Evolutionary conservation across 2,797 vertebrate genomes (phyloP).

Genomic region (Tenualosa ilisha): DNA sequence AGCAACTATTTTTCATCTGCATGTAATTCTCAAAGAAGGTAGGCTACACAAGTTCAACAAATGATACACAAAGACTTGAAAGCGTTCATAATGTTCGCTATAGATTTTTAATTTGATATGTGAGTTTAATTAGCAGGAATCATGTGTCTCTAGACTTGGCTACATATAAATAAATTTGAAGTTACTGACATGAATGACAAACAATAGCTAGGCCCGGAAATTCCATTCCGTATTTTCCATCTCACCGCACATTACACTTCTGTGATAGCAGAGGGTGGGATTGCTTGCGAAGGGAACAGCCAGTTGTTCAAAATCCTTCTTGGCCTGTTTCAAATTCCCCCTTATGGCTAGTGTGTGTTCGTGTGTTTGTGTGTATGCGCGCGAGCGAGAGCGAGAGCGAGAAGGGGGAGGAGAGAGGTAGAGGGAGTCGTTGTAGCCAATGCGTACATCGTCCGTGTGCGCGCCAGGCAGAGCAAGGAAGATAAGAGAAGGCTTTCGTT

Average conservation of each 20-base stretch:
- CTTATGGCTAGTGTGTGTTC: conserved; percentile 61
- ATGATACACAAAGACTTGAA: too few relatives aligned
- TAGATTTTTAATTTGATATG: too few relatives aligned
- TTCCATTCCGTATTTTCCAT: conserved; percentile 45
- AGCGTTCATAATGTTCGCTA: too few relatives aligned
- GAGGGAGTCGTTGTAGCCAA: conserved; percentile 23
- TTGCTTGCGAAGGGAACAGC: conserved; percentile 72
- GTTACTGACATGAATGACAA: not conserved
- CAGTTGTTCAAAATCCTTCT: conserved; percentile 86
- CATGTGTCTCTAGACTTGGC: not conserved
- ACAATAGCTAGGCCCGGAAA: conserved; percentile 32
- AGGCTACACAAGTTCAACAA: too few relatives aligned
- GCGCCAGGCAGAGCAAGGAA: conserved; percentile 29
- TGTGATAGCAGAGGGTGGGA: conserved; percentile 69
- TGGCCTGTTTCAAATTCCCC: conserved; percentile 85
- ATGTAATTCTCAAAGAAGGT: not conserved
- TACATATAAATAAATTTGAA: not conserved
- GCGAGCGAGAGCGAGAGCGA: conserved; percentile 8
- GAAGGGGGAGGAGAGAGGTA: conserved; percentile 29
- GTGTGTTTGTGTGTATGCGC: not conserved
- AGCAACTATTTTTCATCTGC: not conserved
- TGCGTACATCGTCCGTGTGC: conserved; percentile 40
- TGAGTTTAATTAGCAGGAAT: too few relatives aligned
- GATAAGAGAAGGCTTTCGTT: conserved; percentile 48
- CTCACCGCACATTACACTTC: conserved; percentile 43